Evolutionary conservation across 2,888 invertebrate genomes (phyloP).

Genomic region (Dolomedes plantarius): DNA sequence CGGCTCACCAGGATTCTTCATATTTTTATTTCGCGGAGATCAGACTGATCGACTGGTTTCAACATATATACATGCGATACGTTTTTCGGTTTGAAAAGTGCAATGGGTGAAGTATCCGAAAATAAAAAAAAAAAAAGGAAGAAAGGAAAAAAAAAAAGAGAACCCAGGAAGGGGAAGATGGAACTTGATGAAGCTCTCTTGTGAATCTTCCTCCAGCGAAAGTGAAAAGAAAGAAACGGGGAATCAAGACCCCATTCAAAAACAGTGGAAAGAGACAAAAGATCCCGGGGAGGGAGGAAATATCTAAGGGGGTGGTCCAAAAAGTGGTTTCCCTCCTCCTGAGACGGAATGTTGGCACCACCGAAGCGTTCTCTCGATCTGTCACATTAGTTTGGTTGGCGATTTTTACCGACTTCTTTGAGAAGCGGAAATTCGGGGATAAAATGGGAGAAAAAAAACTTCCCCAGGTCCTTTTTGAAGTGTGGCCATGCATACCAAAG

Average conservation of each 20-base stretch:
- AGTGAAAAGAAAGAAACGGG: constrained; percentile 11
- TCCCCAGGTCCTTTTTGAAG: constrained; percentile 65
- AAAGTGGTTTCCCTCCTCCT: constrained; percentile 42
- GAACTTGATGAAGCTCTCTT: constrained; percentile 67
- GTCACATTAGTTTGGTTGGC: constrained; percentile 72
- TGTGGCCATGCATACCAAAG: constrained; percentile 70
- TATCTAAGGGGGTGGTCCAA: neutral
- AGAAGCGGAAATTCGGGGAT: constrained; percentile 48
- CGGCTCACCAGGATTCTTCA: neutral
- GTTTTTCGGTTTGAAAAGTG: neutral
- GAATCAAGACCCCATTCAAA: constrained; percentile 36
- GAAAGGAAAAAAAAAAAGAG: neutral
- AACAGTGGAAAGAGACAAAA: constrained; percentile 62
- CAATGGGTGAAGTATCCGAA: neutral
- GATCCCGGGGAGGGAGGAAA: constrained; percentile 18
- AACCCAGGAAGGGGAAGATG: neutral
- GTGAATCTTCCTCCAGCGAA: constrained; percentile 10
- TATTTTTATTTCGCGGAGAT: neutral
- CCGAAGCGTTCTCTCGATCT: constrained; percentile 62
- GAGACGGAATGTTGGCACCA: constrained; percentile 71
- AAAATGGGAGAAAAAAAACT: constrained; percentile 56
- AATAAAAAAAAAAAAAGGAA: neutral
- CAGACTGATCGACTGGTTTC: neutral
- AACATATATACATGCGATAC: neutral
- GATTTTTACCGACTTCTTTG: constrained; percentile 71